phyloP scores from a whole-genome alignment of 2,797 vertebrate species.

The Leuciscus waleckii region DNA sequence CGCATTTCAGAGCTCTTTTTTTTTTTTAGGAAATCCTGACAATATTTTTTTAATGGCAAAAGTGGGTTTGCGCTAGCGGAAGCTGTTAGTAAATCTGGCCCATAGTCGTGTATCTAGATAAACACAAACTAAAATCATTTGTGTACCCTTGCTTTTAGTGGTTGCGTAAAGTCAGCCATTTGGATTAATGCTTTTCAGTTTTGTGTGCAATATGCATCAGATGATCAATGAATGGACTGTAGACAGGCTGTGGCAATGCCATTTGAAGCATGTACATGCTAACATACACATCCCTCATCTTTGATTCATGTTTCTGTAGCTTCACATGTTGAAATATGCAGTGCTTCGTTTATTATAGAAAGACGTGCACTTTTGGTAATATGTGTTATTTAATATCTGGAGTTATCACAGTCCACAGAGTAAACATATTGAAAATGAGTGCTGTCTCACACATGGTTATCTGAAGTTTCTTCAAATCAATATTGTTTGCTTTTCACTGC shows the following conservation, averaged over 20 bases:
- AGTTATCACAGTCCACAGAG: neutral
- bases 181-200: neutral
- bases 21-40: no score
- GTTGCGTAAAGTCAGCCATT: neutral
- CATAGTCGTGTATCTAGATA: no score
- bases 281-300: neutral
- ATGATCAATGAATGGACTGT: neutral
- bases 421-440: neutral
- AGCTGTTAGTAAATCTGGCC: no score
- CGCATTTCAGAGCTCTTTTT: no score
- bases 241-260: neutral
- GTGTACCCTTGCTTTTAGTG: no score
- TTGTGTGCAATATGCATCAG: neutral
- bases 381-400: neutral
- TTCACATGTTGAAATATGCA: neutral
- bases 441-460: neutral
- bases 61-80: no score
- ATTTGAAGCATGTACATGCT: neutral
- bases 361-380: neutral
- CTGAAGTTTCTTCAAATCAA: neutral
- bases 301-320: neutral
- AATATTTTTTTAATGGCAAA: no score
- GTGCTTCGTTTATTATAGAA: neutral
- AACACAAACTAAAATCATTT: no score
- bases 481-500: constrained; percentile 4